phyloP scores from a whole-genome alignment of 2,888 invertebrate species.

The Biston betularia region DNA sequence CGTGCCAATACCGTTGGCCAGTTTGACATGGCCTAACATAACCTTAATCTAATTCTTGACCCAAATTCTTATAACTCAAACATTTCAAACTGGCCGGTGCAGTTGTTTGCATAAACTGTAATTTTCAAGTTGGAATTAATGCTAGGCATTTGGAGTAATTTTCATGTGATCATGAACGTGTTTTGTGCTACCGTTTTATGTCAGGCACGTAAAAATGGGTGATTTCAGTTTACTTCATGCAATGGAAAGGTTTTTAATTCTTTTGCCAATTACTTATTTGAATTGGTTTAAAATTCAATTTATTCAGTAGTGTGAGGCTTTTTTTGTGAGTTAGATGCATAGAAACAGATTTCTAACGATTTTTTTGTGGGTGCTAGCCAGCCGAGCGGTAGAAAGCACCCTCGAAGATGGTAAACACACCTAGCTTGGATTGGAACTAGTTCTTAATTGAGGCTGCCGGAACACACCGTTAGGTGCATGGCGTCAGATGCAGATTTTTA shows the following conservation, averaged over 20 bases:
- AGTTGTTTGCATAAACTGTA: conserved; percentile 33
- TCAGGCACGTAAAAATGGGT: conserved; percentile 3
- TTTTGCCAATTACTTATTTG: neutral
- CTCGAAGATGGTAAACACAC: neutral
- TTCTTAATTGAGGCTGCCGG: too few relatives aligned
- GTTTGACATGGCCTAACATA: conserved; percentile 56
- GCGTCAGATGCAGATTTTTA: too few relatives aligned
- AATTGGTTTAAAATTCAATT: conserved; percentile 4
- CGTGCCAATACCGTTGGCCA: conserved; percentile 68
- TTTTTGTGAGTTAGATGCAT: too few relatives aligned
- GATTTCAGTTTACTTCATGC: conserved; percentile 9
- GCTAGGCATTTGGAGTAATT: conserved; percentile 21
- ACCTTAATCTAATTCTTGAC: conserved; percentile 62
- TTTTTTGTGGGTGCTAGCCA: too few relatives aligned
- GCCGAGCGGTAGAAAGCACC: too few relatives aligned
- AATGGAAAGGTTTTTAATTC: neutral
- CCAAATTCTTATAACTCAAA: conserved; percentile 50
- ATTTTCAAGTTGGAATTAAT: conserved; percentile 18
- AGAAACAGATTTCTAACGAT: too few relatives aligned
- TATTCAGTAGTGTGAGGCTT: too few relatives aligned
- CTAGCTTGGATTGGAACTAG: too few relatives aligned
- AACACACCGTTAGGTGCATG: too few relatives aligned
- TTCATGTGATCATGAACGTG: conserved; percentile 23
- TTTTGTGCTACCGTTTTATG: conserved; percentile 11
- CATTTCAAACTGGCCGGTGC: conserved; percentile 35